Base-by-base conservation (phyloP, 1,140 invertebrate species). In the Asobara japonica region DNA sequence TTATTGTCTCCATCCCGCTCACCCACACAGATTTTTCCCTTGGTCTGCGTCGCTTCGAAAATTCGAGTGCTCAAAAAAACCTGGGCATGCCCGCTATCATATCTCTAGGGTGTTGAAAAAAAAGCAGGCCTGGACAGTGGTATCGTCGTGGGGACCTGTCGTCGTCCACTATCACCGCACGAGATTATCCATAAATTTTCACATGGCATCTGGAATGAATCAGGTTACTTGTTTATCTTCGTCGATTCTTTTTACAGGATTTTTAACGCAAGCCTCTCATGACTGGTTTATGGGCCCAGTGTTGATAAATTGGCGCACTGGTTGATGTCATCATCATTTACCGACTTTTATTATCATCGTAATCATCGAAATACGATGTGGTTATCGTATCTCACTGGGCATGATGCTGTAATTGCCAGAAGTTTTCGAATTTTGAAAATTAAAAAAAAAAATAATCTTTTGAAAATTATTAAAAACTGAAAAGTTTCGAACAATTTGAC, bases 131-230 rank as follows among this genome's bases (percentile, higher is more conserved):
- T 56, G 51, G 20, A 5, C 18, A 25, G 13, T 56, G 25, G 13
- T 22, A 56, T 56, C 51, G 25, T 56, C 22, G 51, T 25, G 51
- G 51, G 22, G 51, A 56, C 51, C 51, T 56, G 51, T 56, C 51
- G 20, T 56, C 51, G 22, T 56, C 51, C 51, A 27, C 51, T 56
- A 56, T 56, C 51, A 56, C 51, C 22, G 51, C 51, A 25, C n/a
- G 13, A 56, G 51, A 56, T 56, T 8, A 18, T 25, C 51, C 51
- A 56, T 56, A 56, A 56, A 18, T 56, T 56, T 56, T 56, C 51
- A 56, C 51, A 25, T 27, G 51, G 51, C 51, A 56, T 56, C 51
- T 56, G 51, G 51, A 56, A 56, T 56, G 51, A 56, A 56, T 56
- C 51, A 56, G 18, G 22, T 56, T 56, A 56, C 51, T 56, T 27